A percentile compares a stretch with the other conserved stretches of the same genome.
Conservation (phyloP, 2,113 vertebrate species). For the Indicator indicator region DNA sequence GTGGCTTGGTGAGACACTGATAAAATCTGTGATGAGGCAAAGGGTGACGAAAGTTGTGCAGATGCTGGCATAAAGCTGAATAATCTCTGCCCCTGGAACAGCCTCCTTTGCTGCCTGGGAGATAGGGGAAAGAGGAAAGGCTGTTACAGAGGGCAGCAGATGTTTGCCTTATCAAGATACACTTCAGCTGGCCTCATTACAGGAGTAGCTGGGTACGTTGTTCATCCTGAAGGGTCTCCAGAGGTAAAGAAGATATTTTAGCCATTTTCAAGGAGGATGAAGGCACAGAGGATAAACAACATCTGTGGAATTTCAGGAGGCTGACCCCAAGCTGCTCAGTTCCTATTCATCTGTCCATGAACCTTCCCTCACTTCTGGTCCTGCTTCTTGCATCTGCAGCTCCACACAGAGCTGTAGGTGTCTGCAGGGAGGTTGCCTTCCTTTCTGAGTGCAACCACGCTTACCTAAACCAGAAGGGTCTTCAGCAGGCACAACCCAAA, state of each 20-base stretch:
- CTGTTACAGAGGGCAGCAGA: neutral
- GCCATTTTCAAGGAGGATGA: neutral
- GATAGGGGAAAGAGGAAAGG: conserved; percentile 25
- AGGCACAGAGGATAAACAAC: neutral
- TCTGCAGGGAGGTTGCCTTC: neutral
- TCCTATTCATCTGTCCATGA: neutral
- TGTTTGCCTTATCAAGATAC: conserved; percentile 48
- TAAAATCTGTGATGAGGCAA: conserved; percentile 50
- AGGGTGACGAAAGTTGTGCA: conserved; percentile 7
- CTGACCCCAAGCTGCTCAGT: neutral
- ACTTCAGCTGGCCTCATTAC: conserved; percentile 22
- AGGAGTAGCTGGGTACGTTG: neutral
- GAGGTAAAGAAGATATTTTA: neutral
- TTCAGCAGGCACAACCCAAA: neutral
- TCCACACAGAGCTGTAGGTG: neutral
- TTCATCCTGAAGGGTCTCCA: conserved; percentile 10
- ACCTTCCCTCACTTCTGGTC: neutral
- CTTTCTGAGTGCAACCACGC: neutral
- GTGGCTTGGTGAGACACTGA: conserved; percentile 20
- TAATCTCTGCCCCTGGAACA: conserved; percentile 6
- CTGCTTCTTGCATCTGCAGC: neutral
- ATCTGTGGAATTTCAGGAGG: neutral
- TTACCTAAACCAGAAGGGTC: neutral
- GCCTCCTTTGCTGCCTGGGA: conserved; percentile 9
- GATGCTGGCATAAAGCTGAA: neutral